A percentile compares a stretch with the other conserved stretches of the same genome.
phyloP scores from a whole-genome alignment of 2,113 vertebrate genomes.

The Cyrtonyx montezumae region DNA sequence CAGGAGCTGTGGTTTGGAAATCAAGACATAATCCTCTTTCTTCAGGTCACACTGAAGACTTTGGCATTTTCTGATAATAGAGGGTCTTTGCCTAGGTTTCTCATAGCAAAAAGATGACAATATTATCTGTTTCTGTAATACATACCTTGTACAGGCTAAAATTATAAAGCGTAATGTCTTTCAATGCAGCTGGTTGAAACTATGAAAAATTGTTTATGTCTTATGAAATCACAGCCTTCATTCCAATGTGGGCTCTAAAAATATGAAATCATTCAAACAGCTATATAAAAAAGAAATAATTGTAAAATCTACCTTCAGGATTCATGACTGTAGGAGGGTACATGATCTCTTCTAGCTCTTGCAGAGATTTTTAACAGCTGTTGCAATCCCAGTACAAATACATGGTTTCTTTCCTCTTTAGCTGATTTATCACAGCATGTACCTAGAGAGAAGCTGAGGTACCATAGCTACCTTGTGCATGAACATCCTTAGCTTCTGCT shows the following conservation, averaged over 20 bases:
- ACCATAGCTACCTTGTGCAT: background rate
- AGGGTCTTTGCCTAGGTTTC: background rate
- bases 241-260: background rate
- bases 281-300: background rate
- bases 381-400: background rate
- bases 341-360: background rate
- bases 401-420: background rate
- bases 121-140: background rate
- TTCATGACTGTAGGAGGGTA: background rate
- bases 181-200: background rate
- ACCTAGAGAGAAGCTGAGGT: background rate
- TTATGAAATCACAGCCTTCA: background rate
- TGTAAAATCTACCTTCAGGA: background rate
- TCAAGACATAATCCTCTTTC: background rate
- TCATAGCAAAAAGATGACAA: background rate
- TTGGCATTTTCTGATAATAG: background rate
- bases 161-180: background rate
- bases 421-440: accelerated
- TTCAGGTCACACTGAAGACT: background rate
- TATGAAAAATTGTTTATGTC: background rate
- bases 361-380: accelerated
- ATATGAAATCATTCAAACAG: background rate
- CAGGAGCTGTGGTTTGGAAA: background rate
- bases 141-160: background rate
- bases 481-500: background rate